A percentile compares a stretch with the other conserved stretches of the same genome.
Evolutionary conservation across 2,888 invertebrate species (phyloP).

Genomic region (Leptodirus hochenwartii): DNA sequence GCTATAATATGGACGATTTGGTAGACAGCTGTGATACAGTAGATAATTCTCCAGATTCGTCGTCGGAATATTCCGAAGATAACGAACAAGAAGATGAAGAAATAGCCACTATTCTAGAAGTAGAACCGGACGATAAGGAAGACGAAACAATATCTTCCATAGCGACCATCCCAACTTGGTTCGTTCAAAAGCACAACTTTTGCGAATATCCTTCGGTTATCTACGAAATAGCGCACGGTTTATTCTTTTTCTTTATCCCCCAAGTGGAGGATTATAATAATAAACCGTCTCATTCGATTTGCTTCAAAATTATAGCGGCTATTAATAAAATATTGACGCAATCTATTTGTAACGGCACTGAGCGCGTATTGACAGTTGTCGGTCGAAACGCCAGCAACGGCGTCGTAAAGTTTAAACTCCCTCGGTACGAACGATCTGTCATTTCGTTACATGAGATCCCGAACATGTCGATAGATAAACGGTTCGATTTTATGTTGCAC

Average conservation of each 20-base stretch:
- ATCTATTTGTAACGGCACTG: too few species aligned
- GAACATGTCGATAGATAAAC: slow-evolving; percentile 16
- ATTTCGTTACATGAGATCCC: slow-evolving; percentile 21
- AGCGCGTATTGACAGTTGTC: slow-evolving; percentile 18
- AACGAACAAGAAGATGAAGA: slow-evolving; percentile 13
- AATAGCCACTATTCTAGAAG: slow-evolving; percentile 15
- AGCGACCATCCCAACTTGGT: slow-evolving; percentile 40
- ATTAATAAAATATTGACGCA: slow-evolving; percentile 33
- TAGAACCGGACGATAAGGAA: slow-evolving; percentile 10
- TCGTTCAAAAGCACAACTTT: slow-evolving; percentile 38
- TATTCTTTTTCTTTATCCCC: slow-evolving; percentile 45
- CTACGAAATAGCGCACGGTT: slow-evolving; percentile 43
- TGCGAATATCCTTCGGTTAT: slow-evolving; percentile 48
- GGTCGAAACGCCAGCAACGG: too few species aligned
- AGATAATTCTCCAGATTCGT: too few species aligned
- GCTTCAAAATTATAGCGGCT: slow-evolving; percentile 40
- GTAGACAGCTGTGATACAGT: too few species aligned
- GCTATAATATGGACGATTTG: too few species aligned
- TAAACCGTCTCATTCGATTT: slow-evolving; percentile 37
- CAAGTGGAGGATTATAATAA: slow-evolving; percentile 52
- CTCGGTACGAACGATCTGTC: too few species aligned
- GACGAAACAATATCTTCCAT: slow-evolving; percentile 11
- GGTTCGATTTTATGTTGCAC: slow-evolving; percentile 27
- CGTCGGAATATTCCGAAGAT: slow-evolving; percentile 6
- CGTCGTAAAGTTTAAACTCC: too few species aligned